Evolutionary conservation across 2,797 vertebrate species (phyloP), one percentile per base, ranked within the genome.

Genomic region (Cyclura pinguis): DNA sequence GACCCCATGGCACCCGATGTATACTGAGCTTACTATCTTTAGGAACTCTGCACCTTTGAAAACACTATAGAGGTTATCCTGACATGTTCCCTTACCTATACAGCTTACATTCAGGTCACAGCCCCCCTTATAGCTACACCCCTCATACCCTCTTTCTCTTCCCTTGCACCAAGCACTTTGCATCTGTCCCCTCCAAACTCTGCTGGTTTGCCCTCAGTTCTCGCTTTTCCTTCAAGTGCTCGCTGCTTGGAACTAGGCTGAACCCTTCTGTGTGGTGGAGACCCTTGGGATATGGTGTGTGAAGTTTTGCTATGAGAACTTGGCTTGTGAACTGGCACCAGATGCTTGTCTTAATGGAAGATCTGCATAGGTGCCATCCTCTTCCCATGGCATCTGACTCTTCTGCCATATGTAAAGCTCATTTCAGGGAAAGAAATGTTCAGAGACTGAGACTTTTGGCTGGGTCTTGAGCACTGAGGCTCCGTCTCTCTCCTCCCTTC

Each of bases 151-250:
- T 50, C 59, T 20, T 2, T 20, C 57, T 55, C 47, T 27, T 50
- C 29, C 35, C 4, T 72, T 88, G 86, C 90, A 91, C 86, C 55
- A 47, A 76, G 90, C 93, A 92, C 90, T 92, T 92, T 91, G 80
- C 32, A 78, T 42, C 0, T 16, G 9, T 10, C 29, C 38, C 67
- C 6, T 22, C 13, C 42, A 74, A 77, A 50, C 47, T 42, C 38
- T 69, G 69, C 14, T 91, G 69, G 29, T 83, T 69, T 67, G 12
- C 20, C 20, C 35, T 89, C 62, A 20, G n/a, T 57, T 69, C 27
- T 55, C 22, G 27, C 84, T n/a, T 38, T 86, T 78, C 74, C 85
- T 76, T 73, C 1, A 20, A 83, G 2, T 7, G 22, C 35, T 67
- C 10, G 22, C 27, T 29, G 80, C 29, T 57, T 69, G 35, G 8